Evolutionary conservation across 1,140 invertebrate genomes (phyloP).

Genomic region (Sinonovacula constricta): DNA sequence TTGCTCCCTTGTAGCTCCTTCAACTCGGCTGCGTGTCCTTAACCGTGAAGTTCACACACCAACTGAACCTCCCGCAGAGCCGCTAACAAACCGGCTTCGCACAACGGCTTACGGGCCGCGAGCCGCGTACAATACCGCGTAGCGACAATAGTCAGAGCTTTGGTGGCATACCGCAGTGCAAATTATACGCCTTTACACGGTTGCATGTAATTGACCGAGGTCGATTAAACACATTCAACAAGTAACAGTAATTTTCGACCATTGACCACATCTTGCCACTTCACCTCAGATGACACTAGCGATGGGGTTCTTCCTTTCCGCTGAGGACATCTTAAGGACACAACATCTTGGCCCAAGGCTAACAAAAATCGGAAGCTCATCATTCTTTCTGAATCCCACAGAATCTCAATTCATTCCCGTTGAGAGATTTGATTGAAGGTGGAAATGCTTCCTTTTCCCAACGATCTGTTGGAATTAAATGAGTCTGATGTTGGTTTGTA

Average conservation of each 20-base stretch:
- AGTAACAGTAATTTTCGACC: conserved; percentile 25
- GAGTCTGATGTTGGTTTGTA: no score
- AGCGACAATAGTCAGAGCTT: not conserved
- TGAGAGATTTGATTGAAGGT: no score
- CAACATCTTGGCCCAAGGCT: not conserved
- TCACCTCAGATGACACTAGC: conserved; percentile 38
- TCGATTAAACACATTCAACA: conserved; percentile 35
- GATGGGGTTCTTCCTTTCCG: not conserved
- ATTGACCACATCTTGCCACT: conserved; percentile 10
- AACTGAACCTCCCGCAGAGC: conserved; percentile 14
- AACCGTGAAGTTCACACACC: conserved; percentile 22
- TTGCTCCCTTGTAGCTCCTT: not conserved
- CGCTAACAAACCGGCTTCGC: conserved; percentile 13
- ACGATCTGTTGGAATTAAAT: no score
- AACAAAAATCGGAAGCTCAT: no score
- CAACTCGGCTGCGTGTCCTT: conserved; percentile 18
- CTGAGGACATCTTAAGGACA: not conserved
- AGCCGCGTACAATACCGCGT: conserved; percentile 4
- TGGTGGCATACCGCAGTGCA: conserved; percentile 9
- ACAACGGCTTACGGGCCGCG: conserved; percentile 8
- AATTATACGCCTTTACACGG: conserved; percentile 40
- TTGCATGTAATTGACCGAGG: conserved; percentile 42
- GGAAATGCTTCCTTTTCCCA: no score
- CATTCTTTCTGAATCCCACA: no score
- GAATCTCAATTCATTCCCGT: no score